These are phyloP conservation scores for Cecidostiba fungosa DNA, from an alignment of 2,888 invertebrate genomes.

Conservation along the genomic window DNA sequence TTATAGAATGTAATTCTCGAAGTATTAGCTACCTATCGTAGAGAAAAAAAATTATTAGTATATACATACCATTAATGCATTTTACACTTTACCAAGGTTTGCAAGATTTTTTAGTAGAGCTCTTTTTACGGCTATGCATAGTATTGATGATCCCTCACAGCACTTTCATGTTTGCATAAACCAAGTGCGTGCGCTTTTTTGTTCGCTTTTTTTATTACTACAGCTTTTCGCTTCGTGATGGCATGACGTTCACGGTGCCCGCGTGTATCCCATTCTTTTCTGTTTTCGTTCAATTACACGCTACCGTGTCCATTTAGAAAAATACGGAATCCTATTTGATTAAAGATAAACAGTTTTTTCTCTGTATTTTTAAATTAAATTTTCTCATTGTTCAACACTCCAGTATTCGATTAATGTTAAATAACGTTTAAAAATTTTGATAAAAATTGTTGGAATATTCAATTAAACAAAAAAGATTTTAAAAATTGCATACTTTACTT, in stretches of 20 bases:
- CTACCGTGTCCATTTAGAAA: neutral
- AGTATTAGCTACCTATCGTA: neutral
- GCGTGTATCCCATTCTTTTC: conserved; percentile 26
- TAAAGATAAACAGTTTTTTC: neutral
- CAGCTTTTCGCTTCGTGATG: conserved; percentile 35
- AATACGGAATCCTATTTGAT: no score
- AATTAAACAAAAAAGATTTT: neutral
- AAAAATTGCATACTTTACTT: neutral
- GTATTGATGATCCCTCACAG: conserved; percentile 41
- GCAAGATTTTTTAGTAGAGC: conserved; percentile 22
- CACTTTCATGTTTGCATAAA: conserved; percentile 67
- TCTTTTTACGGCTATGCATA: conserved; percentile 41
- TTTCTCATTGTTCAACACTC: neutral
- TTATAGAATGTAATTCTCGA: neutral
- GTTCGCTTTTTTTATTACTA: conserved; percentile 42
- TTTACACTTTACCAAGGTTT: neutral
- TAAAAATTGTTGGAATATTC: neutral
- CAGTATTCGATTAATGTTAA: neutral
- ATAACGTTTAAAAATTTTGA: neutral
- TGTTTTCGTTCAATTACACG: conserved; percentile 47
- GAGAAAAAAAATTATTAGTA: neutral
- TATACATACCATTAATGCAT: neutral
- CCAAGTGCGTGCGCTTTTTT: conserved; percentile 41
- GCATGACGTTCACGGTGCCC: conserved; percentile 51
- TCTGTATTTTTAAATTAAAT: neutral